Evolutionary conservation across 2,888 invertebrate species (phyloP), one percentile per base, ranked within the genome.

Genomic region (Liodrosophila aerea): DNA sequence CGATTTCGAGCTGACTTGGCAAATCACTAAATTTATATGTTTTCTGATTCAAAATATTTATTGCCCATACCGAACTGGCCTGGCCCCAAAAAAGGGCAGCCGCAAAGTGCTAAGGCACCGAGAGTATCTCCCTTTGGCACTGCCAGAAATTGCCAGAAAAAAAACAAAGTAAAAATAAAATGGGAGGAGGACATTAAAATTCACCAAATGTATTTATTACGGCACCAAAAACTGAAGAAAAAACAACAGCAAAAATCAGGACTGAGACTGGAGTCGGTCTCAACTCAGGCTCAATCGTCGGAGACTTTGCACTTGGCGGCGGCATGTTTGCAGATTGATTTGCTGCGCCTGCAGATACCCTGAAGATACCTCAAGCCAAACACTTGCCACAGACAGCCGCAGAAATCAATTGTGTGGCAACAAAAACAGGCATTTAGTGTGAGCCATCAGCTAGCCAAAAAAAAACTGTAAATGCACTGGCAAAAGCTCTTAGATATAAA

Each of bases 11-110:
- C 59, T 47, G 70, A 70, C 68, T 82, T 88, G 87, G 87, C 85
- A 88, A 88, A 88, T 87, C 88, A 87, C 87, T 75, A 85, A 87
- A 87, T 87, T 88, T 87, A 88, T 87, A 88, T 87, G 84, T 87
- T 87, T 87, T 84, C 76, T 76, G 87, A 88, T 87, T 87, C 86
- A 75, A 88, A 88, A 87, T 87, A 87, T 88, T 87, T 87, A 87
- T 87, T 85, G 82, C 85, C 83, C 83, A 74, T 74, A 73, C 64
- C 60, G 53, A 73, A 72, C 58, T 16, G 60, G 52, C 36, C 30
- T 60, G 70, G 62, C 61, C 66, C 76, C 81, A 67, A 80, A 80
- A 73, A 75, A 80, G 80, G 77, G 85, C 77, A 73, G 59, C 69
- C 62, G 58, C 52, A 64, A 9, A 30, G n/a, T n/a, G n/a, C n/a